phyloP scores from a whole-genome alignment of 2,113 vertebrate species.

The Proteles cristata region DNA sequence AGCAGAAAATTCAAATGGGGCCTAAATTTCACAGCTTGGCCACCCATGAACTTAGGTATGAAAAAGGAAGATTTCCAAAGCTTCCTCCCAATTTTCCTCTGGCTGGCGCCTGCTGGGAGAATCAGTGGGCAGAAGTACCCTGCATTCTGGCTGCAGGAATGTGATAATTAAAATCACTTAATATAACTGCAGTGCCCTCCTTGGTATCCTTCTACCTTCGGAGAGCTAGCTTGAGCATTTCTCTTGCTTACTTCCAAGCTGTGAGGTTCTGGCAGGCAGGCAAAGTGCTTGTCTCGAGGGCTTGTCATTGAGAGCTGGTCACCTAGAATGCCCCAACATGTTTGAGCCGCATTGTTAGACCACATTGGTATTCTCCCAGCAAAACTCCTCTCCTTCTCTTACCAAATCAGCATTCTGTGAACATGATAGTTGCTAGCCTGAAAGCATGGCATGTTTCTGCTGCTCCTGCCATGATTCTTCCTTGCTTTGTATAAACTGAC shows the following conservation, averaged over 20 bases:
- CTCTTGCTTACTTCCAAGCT: not conserved
- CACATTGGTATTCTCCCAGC: constrained; percentile 63
- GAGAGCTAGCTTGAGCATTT: not conserved
- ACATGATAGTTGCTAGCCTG: constrained; percentile 13
- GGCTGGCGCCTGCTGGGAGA: constrained; percentile 38
- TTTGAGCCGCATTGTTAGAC: constrained; percentile 48
- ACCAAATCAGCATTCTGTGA: constrained; percentile 61
- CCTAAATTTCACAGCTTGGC: constrained; percentile 14
- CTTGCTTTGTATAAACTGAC: not conserved
- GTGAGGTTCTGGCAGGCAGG: constrained; percentile 36
- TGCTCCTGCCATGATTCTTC: not conserved
- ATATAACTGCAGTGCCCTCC: not conserved
- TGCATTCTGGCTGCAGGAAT: not conserved
- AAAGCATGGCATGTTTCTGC: constrained; percentile 1
- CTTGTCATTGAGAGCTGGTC: constrained; percentile 59
- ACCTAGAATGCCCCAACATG: constrained; percentile 66
- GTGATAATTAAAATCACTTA: constrained; percentile 51
- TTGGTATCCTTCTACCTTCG: not conserved
- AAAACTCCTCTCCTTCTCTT: constrained; percentile 38
- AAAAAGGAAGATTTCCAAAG: constrained; percentile 37
- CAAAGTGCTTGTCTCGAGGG: constrained; percentile 56
- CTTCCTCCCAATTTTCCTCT: not conserved
- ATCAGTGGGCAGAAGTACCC: not conserved
- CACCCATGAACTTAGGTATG: not conserved
- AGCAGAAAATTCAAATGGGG: not conserved